Evolutionary conservation across 2,888 invertebrate genomes (phyloP), one percentile per base, ranked within the genome.

Genomic region (Drosophila tripunctata): DNA sequence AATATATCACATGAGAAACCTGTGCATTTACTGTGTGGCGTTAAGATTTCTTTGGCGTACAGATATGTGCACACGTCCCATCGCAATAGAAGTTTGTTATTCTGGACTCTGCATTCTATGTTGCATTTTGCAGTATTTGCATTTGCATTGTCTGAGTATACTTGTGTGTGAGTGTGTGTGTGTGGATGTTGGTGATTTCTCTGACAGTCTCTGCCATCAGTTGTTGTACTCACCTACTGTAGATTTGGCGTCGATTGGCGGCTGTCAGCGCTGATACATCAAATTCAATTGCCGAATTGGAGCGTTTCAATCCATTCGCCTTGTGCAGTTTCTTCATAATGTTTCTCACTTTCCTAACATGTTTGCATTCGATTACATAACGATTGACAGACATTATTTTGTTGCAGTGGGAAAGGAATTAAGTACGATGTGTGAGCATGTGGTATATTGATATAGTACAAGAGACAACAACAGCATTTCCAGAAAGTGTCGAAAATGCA

Each of bases 221-320:
- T 55, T 43, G 30, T 22, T 55, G 72, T 69, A 91, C 91, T 90
- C 76, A 91, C 91, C 93, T 92, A 78, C 92, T 92, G 69, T 94
- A 94, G 0, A 94, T 93, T 71, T 93, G 93, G 67, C 95, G 92
- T 85, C 93, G 94, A 77, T 93, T 93, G 1, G 95, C 94, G 1
- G 94, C 94, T 3, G 94, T 93, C 24, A 95, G 92, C 0, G 93
- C 93, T 43, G 93, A 93, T 10, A 93, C 93, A 75, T 94, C 93
- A 75, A 95, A 92, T 87, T 95, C 95, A 2, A 94, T 94, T 0
- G 94, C 95, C 8, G 95, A 95, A 89, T 94, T 94, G 19, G 95
- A 93, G 60, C 95, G 91, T 62, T 94, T 92, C 64, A 94, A 93
- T n/a, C 90, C 90, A 69, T 90, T 90, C 78, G 88, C 88, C 76